Conservation (phyloP, 2,888 invertebrate species). For the Drosophila anomalata region DNA sequence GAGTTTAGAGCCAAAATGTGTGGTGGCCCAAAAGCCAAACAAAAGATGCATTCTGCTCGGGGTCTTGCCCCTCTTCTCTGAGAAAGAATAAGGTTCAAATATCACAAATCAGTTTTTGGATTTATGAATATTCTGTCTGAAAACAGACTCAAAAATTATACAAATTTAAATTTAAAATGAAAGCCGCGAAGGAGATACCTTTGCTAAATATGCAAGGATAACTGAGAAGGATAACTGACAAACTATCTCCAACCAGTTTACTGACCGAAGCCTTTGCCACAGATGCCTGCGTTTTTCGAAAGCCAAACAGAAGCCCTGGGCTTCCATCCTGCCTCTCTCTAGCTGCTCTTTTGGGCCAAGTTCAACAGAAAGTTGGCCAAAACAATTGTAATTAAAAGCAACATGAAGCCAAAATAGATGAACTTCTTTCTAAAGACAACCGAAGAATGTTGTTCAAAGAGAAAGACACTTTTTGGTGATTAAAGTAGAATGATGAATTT, state of each 20-base stretch:
- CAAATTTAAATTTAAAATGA: not conserved
- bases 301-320: conserved; percentile 25
- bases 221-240: conserved; percentile 19
- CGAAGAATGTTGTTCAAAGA: not conserved
- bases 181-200: not conserved
- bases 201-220: not conserved
- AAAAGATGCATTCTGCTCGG: conserved; percentile 27
- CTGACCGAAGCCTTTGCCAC: conserved; percentile 2
- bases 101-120: conserved; percentile 32
- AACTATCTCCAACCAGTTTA: conserved; percentile 16
- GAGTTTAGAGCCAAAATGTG: conserved; percentile 59
- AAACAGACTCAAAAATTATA: not conserved
- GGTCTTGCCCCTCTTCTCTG: conserved; percentile 33
- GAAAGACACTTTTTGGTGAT: not conserved
- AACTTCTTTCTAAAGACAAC: conserved; percentile 53
- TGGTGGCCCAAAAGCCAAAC: conserved; percentile 32
- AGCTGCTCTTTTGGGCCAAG: conserved; percentile 28
- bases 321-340: conserved; percentile 5
- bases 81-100: conserved; percentile 61
- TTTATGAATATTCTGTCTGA: not conserved
- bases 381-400: conserved; percentile 76
- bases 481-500: not conserved
- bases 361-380: conserved; percentile 53
- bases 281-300: conserved; percentile 24
- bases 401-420: conserved; percentile 61